Evolutionary conservation across 2,797 vertebrate species (phyloP).

Genomic region (Stomatorhinus walkeri): DNA sequence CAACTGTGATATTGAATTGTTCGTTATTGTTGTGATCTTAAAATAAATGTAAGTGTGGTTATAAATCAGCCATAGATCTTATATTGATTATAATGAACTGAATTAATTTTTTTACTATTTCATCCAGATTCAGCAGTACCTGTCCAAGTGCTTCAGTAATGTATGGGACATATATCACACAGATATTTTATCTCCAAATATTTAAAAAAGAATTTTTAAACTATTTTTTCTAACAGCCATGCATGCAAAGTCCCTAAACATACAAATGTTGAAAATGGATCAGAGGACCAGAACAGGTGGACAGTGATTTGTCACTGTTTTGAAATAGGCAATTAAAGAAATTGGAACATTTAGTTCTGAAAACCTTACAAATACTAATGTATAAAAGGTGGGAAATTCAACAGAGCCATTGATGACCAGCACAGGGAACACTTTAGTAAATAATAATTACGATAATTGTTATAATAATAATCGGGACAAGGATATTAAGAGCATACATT

Average conservation of each 20-base stretch:
- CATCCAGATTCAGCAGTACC: background rate
- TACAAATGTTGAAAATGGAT: background rate
- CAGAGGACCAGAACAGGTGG: background rate
- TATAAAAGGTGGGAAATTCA: background rate
- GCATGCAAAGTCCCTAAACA: background rate
- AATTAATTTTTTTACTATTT: background rate
- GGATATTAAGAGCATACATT: background rate
- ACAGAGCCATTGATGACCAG: background rate
- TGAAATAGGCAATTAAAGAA: background rate
- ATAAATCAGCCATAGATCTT: background rate
- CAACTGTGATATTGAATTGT: background rate
- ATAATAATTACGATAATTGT: background rate
- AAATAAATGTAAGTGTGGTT: background rate
- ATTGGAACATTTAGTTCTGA: background rate
- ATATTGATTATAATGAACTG: slow-evolving; percentile 6
- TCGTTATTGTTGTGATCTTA: background rate
- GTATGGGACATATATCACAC: background rate
- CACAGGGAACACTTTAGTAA: background rate
- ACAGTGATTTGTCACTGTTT: background rate
- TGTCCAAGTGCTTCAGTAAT: background rate
- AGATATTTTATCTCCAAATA: background rate
- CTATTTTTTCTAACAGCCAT: background rate
- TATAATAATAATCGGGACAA: background rate
- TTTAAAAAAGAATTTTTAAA: background rate
- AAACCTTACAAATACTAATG: background rate